Base-by-base conservation (phyloP, 2,888 invertebrate species). In the Melieria crassipennis region DNA sequence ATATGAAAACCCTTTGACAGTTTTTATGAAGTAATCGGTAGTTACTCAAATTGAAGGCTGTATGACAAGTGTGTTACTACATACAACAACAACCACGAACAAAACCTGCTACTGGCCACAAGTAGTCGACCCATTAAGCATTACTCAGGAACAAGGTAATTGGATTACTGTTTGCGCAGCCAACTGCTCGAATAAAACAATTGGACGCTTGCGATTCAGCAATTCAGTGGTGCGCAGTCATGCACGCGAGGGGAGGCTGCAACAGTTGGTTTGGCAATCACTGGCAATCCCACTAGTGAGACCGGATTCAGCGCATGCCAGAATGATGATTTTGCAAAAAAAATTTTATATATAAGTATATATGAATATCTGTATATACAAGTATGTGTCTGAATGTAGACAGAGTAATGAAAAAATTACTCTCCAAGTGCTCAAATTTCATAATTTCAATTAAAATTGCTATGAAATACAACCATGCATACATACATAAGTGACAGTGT, bases 111-210 rank as follows among this genome's bases (percentile, higher is more conserved):
- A 30, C 30, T 30, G 30, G 30, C 30, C 30, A 30, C 30, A 30
- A 30, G 30, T 30, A 30, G 30, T 30, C 30, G 30, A 30, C 30
- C 30, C 30, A 30, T 30, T 30, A 50, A 71, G 66, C 66, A 46
- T 65, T 70, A 65, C 64, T 65, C 72, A 70, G 72, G 70, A 68
- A 50, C 65, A 48, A 55, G 67, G 55, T 74, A 74, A 74, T 74
- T 74, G 68, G 74, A 74, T 74, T 74, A 70, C 60, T 64, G 43
- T 46, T 47, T 56, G 45, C 46, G 43, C 55, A 56, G 46, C 64
- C 52, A 45, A 13, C 42, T 62, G 46, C 30, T 30, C 30, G 30
- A 30, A 30, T 30, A 30, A 30, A 30, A 30, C 30, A 30, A 30
- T 30, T 30, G 30, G 2, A 30, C 30, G 30, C 30, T 30, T 30